phyloP scores from a whole-genome alignment of 2,113 vertebrate genomes.

The Panthera leo region DNA sequence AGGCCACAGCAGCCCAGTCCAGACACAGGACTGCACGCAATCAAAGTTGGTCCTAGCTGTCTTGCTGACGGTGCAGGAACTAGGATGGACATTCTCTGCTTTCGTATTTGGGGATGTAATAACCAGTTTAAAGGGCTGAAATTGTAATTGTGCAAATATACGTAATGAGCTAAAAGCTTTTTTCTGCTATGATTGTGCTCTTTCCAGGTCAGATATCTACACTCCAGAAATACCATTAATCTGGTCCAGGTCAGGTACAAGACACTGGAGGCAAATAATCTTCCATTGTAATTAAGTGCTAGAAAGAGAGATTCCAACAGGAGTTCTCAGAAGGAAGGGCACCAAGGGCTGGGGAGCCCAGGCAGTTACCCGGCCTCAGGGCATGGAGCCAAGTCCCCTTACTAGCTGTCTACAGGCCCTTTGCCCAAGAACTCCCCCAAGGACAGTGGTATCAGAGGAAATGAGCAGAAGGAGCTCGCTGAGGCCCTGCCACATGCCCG shows the following conservation, averaged over 20 bases:
- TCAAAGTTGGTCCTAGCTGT: accelerated
- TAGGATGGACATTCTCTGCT: accelerated
- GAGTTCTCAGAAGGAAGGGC: not conserved
- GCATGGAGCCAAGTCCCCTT: not conserved
- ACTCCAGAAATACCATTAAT: conserved; percentile 9
- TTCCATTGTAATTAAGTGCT: not conserved
- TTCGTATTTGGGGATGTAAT: not conserved
- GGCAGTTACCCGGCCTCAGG: not conserved
- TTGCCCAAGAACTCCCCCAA: not conserved
- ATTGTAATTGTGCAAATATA: conserved; percentile 35
- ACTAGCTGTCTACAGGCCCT: not conserved
- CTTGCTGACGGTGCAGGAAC: not conserved
- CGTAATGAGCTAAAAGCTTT: conserved; percentile 29
- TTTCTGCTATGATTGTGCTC: not conserved
- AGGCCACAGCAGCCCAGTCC: not conserved
- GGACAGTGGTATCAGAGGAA: not conserved
- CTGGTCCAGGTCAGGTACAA: not conserved
- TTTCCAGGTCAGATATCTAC: conserved; percentile 47
- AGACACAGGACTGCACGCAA: accelerated
- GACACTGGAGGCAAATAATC: conserved; percentile 27
- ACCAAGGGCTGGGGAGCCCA: not conserved
- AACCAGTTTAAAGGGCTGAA: not conserved
- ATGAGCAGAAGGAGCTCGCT: not conserved
- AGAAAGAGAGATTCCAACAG: not conserved
- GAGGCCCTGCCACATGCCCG: no score